These are phyloP conservation scores for Timandra comae DNA, from an alignment of 2,888 invertebrate species.

Conservation along the genomic window DNA sequence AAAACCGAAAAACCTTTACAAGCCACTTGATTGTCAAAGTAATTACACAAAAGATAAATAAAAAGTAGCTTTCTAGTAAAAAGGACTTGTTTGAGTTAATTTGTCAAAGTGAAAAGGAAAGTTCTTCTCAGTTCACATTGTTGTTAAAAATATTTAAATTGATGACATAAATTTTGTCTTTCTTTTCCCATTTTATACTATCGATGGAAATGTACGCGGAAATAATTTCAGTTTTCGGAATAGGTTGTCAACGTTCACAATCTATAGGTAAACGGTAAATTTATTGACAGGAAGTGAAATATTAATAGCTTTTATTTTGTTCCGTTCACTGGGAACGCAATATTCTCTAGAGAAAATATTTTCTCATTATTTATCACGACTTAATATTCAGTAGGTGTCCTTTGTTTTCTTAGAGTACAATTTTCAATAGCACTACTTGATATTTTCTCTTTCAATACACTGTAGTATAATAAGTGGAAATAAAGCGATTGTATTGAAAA, in stretches of 20 bases:
- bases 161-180: too few relatives aligned
- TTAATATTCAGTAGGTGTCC: conserved; percentile 30
- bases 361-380: conserved; percentile 21
- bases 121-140: background rate
- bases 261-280: conserved; percentile 11
- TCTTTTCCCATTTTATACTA: background rate
- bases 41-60: too few relatives aligned
- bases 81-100: too few relatives aligned
- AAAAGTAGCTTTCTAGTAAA: too few relatives aligned
- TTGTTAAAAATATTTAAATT: conserved; percentile 2
- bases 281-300: conserved; percentile 13
- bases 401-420: conserved; percentile 23
- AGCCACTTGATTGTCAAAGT: too few relatives aligned
- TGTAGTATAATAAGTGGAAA: conserved; percentile 34
- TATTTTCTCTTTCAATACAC: conserved; percentile 40
- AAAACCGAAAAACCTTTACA: too few relatives aligned
- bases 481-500: conserved; percentile 39
- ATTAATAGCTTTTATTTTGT: conserved; percentile 16
- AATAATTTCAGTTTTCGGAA: conserved; percentile 5
- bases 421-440: conserved; percentile 26
- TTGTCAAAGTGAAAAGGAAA: background rate
- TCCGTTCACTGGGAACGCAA: conserved; percentile 6
- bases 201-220: conserved; percentile 3
- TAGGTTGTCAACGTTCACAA: conserved; percentile 8
- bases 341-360: conserved; percentile 13